Percentiles rank a stretch among this genome's conserved stretches.
These are phyloP conservation scores for Eupithecia dodoneata DNA, from an alignment of 2,888 invertebrate genomes.

Conservation along the genomic window DNA sequence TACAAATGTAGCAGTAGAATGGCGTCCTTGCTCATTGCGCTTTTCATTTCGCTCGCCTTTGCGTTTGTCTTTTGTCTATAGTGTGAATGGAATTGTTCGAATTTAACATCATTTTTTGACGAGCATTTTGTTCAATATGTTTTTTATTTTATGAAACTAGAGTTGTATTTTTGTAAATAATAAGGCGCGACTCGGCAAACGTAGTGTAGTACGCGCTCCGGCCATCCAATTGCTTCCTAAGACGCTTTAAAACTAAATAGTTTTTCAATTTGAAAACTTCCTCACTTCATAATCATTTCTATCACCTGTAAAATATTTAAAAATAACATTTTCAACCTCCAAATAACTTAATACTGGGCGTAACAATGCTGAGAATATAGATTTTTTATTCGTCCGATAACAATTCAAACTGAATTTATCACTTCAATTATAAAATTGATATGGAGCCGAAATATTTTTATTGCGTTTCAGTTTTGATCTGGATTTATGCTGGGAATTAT, in stretches of 20 bases:
- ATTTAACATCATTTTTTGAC: constrained; percentile 13
- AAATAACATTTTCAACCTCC: background rate
- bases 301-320: background rate
- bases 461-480: constrained; percentile 23
- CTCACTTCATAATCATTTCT: background rate
- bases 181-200: no score
- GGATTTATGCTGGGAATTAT: constrained; percentile 22
- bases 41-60: constrained; percentile 24
- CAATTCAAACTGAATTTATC: constrained; percentile 43
- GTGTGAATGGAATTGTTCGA: constrained; percentile 25
- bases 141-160: background rate
- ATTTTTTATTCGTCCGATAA: constrained; percentile 40
- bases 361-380: constrained; percentile 20
- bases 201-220: no score
- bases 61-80: constrained; percentile 24
- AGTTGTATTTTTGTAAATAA: background rate
- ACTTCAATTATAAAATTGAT: constrained; percentile 42
- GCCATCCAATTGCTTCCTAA: no score
- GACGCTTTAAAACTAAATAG: background rate
- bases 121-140: background rate
- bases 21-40: constrained; percentile 40
- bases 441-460: constrained; percentile 38
- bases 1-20: constrained; percentile 41
- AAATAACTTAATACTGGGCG: background rate
- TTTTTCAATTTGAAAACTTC: background rate